These are phyloP conservation scores for Tauraco erythrolophus DNA, from an alignment of 2,113 vertebrate genomes.

Conservation along the genomic window DNA sequence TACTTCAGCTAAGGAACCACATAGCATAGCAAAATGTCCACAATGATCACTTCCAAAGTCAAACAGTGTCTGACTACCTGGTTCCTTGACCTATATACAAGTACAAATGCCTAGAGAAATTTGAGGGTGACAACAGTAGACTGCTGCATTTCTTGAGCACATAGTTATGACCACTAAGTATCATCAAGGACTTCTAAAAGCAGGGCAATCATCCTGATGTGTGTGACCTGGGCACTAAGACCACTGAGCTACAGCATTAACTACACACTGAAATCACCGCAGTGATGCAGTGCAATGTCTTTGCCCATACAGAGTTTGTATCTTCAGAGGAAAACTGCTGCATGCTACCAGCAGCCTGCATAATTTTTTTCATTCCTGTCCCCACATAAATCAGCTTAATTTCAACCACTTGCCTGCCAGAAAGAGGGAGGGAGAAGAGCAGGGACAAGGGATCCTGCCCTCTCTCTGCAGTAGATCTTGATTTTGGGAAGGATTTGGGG, in stretches of 20 bases:
- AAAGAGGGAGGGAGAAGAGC: background rate
- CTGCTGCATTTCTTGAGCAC: background rate
- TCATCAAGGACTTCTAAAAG: background rate
- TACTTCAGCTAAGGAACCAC: background rate
- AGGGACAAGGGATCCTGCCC: background rate
- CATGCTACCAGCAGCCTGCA: background rate
- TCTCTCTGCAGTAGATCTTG: background rate
- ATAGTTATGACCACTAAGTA: background rate
- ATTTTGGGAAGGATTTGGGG: background rate
- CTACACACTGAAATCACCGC: background rate
- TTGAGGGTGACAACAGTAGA: background rate
- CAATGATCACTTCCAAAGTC: background rate
- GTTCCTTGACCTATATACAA: background rate
- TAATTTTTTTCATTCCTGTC: background rate
- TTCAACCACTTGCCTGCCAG: background rate
- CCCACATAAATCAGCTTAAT: background rate
- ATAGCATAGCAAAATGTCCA: background rate
- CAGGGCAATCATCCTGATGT: background rate
- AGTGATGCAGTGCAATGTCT: background rate
- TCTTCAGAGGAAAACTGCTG: background rate
- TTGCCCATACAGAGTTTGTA: background rate
- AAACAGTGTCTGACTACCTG: background rate
- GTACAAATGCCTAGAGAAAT: background rate
- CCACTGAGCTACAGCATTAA: background rate
- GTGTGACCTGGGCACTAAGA: no score